Evolutionary conservation across 2,797 vertebrate species (phyloP).

Genomic region (Geotrypetes seraphini): DNA sequence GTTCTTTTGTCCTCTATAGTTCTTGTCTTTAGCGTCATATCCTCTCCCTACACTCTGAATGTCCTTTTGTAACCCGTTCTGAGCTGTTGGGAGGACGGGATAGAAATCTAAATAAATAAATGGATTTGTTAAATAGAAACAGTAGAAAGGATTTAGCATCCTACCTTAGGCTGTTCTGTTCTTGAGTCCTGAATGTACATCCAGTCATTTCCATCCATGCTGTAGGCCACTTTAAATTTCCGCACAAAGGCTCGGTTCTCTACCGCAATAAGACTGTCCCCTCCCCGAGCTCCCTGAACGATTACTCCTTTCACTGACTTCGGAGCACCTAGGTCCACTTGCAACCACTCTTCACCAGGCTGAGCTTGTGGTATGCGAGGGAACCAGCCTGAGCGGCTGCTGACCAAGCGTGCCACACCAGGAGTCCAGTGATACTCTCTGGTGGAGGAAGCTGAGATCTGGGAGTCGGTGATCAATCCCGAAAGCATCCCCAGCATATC

Average conservation of each 20-base stretch:
- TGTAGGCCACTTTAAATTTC: conserved; percentile 90
- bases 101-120: too few species aligned
- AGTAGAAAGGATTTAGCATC: too few species aligned
- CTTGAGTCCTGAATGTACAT: conserved; percentile 76
- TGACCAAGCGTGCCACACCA: conserved; percentile 81
- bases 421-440: conserved; percentile 87
- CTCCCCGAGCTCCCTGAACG: conserved; percentile 87
- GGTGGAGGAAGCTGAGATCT: conserved; percentile 88
- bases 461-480: conserved; percentile 80
- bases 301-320: conserved; percentile 85
- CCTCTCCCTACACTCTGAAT: too few species aligned
- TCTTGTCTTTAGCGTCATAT: too few species aligned
- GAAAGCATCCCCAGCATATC: conserved; percentile 93
- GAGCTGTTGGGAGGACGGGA: too few species aligned
- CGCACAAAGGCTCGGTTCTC: conserved; percentile 90
- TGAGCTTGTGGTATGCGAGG: conserved; percentile 75
- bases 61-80: too few species aligned
- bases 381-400: conserved; percentile 93
- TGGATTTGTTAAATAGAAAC: too few species aligned
- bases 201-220: conserved; percentile 87
- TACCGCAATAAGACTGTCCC: conserved; percentile 73
- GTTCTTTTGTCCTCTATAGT: too few species aligned
- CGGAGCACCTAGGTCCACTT: conserved; percentile 76
- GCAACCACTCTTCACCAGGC: conserved; percentile 89
- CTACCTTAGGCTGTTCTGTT: conserved; percentile 82